Evolutionary conservation across 2,888 invertebrate genomes (phyloP), one percentile per base, ranked within the genome.

Genomic region (Carabus problematicus): DNA sequence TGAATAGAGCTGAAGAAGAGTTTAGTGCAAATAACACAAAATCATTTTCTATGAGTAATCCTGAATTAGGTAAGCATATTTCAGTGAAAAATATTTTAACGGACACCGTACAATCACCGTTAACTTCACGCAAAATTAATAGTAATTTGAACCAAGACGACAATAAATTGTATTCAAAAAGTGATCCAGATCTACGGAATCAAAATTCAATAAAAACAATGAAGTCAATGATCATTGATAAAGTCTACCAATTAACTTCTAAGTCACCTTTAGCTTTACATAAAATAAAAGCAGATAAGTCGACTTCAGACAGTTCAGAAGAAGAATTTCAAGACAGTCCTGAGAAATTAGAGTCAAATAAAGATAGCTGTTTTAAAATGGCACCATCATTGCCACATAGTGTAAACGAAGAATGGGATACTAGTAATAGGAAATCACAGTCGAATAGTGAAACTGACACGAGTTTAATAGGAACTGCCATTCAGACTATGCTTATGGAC

Each of bases 401-500:
- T 29, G 29, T 29, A 29, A 29, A 29, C 6, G 29, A 29, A 29
- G 29, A 29, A 29, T 29, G 2, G 29, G 29, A 29, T 29, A 6
- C 29, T 29, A 29, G 29, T n/a, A n/a, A n/a, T n/a, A n/a, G n/a
- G n/a, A n/a, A n/a, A 29, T 29, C 29, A 29, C 29, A 29, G 29
- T 3, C 29, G 6, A 29, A 6, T 29, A 29, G 6, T 29, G 3
- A 29, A 6, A 29, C 29, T 29, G 29, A 29, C 6, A 29, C 29
- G 6, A 74, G 78, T 60, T 74, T 80, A 59, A 69, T 80, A 6
- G 76, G 77, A 72, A 80, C 79, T 3, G 80, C 80, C 29, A 78
- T 81, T 76, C 78, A 81, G 72, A 78, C 79, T 9, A 78, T 81
- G 68, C 73, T 81, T 19, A 74, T 80, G 55, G 80, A 80, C 61